These are phyloP conservation scores for Strix aluco DNA, from an alignment of 2,113 vertebrate genomes.

Conservation along the genomic window DNA sequence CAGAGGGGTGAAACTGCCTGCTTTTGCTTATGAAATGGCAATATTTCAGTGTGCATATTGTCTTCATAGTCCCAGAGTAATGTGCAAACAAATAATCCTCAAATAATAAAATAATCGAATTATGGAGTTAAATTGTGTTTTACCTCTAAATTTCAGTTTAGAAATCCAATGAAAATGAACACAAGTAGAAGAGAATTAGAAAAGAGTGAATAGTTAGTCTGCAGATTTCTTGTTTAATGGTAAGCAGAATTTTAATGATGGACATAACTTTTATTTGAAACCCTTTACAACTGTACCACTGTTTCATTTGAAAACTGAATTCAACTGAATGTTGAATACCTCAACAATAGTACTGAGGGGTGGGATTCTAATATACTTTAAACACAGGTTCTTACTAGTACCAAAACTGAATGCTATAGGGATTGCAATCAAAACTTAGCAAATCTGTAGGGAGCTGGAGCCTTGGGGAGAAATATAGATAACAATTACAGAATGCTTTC, in stretches of 20 bases:
- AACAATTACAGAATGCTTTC: background rate
- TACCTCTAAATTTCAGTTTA: background rate
- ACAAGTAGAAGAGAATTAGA: background rate
- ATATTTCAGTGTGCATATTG: background rate
- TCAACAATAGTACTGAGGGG: background rate
- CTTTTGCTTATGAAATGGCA: background rate
- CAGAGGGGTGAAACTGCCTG: background rate
- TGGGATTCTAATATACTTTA: background rate
- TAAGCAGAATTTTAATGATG: background rate
- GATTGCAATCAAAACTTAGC: background rate
- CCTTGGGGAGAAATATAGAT: slow-evolving; percentile 39
- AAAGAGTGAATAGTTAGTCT: background rate
- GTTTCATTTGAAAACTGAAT: background rate
- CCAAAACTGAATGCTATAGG: background rate
- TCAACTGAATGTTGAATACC: no score
- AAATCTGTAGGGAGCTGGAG: background rate
- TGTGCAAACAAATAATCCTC: background rate
- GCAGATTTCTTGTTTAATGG: background rate
- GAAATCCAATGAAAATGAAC: background rate
- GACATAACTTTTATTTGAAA: background rate
- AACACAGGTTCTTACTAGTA: background rate
- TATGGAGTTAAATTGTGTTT: background rate
- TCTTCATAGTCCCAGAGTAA: slow-evolving; percentile 6
- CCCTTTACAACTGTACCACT: background rate
- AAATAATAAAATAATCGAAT: background rate